Conservation (phyloP, 2,797 vertebrate genomes). For the Danio choprae region DNA sequence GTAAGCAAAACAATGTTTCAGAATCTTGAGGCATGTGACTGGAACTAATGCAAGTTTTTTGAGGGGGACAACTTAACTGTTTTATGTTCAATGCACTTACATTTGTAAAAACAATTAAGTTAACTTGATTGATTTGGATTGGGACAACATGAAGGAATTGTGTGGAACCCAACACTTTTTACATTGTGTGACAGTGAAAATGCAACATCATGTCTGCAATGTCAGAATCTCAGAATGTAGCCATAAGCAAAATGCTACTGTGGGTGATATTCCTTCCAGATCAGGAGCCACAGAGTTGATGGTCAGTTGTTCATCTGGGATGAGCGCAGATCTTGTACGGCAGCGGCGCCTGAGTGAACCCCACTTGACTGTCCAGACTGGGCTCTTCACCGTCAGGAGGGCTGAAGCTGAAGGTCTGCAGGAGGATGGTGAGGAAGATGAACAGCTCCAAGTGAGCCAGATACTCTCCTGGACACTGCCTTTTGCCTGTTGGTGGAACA, state of each 20-base stretch:
- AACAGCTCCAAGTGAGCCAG: conserved; percentile 66
- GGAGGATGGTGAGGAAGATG: conserved; percentile 61
- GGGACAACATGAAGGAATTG: no score
- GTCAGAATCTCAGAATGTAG: neutral
- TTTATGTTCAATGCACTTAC: no score
- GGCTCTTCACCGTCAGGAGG: conserved; percentile 52
- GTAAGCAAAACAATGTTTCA: conserved; percentile 54
- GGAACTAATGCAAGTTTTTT: conserved; percentile 17
- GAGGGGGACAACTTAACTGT: no score
- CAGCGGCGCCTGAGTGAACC: conserved; percentile 50
- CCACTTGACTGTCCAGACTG: conserved; percentile 48
- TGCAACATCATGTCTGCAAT: no score
- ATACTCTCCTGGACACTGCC: conserved; percentile 61
- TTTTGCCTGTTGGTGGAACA: conserved; percentile 53
- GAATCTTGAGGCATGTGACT: conserved; percentile 64
- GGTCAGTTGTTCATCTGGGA: conserved; percentile 5
- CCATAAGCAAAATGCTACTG: neutral
- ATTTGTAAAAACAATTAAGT: no score
- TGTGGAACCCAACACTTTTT: no score
- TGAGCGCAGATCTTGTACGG: conserved; percentile 54
- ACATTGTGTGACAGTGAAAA: no score
- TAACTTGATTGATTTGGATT: no score
- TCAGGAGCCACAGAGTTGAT: neutral
- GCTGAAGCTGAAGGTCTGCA: conserved; percentile 63
- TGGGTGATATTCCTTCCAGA: neutral